Percentiles rank a stretch among this genome's conserved stretches.
Evolutionary conservation across 2,113 vertebrate species (phyloP).

Genomic region (Perognathus longimembris): DNA sequence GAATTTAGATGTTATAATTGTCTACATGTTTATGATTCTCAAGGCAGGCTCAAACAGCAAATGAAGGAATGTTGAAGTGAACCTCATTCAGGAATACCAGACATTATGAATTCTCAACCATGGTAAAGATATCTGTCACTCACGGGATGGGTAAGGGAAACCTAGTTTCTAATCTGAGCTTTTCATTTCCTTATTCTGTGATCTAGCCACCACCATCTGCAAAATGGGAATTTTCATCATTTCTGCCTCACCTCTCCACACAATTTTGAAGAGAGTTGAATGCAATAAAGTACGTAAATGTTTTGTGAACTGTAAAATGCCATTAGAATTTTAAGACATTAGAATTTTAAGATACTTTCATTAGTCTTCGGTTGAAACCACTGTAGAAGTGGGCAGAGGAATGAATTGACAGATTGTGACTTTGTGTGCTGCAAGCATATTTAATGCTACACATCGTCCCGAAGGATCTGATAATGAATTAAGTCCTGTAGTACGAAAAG

Average conservation of each 20-base stretch:
- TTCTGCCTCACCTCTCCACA: neutral
- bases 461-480: constrained; percentile 71
- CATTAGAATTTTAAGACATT: constrained; percentile 8
- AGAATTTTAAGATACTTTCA: constrained; percentile 32
- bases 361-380: constrained; percentile 57
- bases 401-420: constrained; percentile 55
- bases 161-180: constrained; percentile 5
- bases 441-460: constrained; percentile 65
- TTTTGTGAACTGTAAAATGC: neutral
- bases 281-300: neutral
- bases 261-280: neutral
- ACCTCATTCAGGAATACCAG: constrained; percentile 58
- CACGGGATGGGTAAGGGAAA: neutral
- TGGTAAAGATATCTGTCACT: neutral
- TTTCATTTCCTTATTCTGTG: neutral
- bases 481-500: constrained; percentile 68
- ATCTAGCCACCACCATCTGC: neutral
- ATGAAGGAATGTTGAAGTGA: constrained; percentile 69
- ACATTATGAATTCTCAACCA: no score
- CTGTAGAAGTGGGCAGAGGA: neutral
- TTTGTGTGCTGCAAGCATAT: constrained; percentile 58
- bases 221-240: neutral
- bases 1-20: constrained; percentile 34
- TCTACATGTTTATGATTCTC: neutral
- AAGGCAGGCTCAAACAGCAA: constrained; percentile 60